phyloP scores from a whole-genome alignment of 2,113 vertebrate species.

The Piaya cayana region DNA sequence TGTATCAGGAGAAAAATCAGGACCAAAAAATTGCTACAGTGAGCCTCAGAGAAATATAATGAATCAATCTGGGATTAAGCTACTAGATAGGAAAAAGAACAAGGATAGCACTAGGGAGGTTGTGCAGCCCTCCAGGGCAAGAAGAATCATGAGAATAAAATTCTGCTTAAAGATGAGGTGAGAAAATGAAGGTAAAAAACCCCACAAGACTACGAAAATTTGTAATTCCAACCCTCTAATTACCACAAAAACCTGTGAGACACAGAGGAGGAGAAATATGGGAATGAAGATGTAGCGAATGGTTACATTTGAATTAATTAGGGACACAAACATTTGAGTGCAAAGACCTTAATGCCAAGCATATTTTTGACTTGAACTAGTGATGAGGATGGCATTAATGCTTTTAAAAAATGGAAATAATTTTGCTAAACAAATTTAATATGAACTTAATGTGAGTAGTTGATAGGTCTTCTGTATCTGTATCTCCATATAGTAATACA shows the following conservation, averaged over 20 bases:
- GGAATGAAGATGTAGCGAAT: constrained; percentile 54
- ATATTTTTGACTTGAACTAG: background rate
- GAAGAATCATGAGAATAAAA: constrained; percentile 49
- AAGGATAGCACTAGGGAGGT: constrained; percentile 19
- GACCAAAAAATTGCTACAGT: constrained; percentile 36
- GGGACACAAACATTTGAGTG: constrained; percentile 4
- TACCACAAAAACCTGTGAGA: constrained; percentile 36
- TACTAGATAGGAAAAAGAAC: constrained; percentile 19
- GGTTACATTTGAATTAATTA: constrained; percentile 53
- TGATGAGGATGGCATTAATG: background rate
- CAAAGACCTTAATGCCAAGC: background rate
- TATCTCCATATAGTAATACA: background rate
- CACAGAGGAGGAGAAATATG: background rate
- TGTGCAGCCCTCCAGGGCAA: constrained; percentile 31
- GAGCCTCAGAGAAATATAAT: constrained; percentile 48
- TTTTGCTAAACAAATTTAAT: background rate
- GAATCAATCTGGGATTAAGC: constrained; percentile 64
- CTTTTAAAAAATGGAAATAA: background rate
- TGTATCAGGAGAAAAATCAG: constrained; percentile 56
- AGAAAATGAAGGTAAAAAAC: background rate
- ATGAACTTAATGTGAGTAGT: background rate
- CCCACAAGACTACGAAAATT: background rate
- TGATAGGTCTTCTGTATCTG: background rate
- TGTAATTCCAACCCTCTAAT: constrained; percentile 20
- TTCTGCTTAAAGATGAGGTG: constrained; percentile 45